Base-by-base conservation (phyloP, 2,113 vertebrate genomes). In the Xenus cinereus region DNA sequence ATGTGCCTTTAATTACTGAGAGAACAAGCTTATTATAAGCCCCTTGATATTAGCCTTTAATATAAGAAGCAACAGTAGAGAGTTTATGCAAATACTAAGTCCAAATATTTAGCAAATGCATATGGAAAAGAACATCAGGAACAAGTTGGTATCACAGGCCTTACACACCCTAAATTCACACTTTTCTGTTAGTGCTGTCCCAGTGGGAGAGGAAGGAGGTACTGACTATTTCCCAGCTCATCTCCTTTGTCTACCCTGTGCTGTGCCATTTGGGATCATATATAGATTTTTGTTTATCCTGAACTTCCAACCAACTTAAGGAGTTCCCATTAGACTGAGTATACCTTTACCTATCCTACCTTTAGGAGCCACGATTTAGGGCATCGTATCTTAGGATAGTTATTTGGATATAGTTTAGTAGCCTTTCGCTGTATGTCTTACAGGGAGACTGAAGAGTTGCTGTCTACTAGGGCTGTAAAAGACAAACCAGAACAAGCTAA, bases 31-130 rank as follows among this genome's bases (percentile, higher is more conserved):
- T 75, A 33, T 74, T 77, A 16, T 81, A 94, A 94, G 30, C 86
- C 73, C 73, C 48, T 37, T 87, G 46, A 63, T 93, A 63, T 95
- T 92, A 92, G 85, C 54, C 53, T 93, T 96, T 95, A 93, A 96
- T 96, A 94, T 78, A 84, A 95, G 85, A 93, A 93, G 56, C 27
- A 89, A 86, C 39, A 86, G 73, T 59, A 87, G 60, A 95, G 89
- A 94, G 88, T 88, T 94, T 93, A 94, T 95, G 90, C 84, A 97
- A 93, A 95, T 91, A 95, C 41, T 35, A 66, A 83, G 7, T 76
- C 35, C 90, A 93, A 95, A 94, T 87, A 93, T 96, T 95, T 86
- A 94, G 72, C 85, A 74, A 90, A 50, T 39, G n/a, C 72, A 59
- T 95, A 95, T 92, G 48, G 90, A 93, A 92, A 71, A 86, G 75